These are phyloP conservation scores for Gila orcuttii DNA, from an alignment of 2,113 vertebrate genomes.

Conservation along the genomic window DNA sequence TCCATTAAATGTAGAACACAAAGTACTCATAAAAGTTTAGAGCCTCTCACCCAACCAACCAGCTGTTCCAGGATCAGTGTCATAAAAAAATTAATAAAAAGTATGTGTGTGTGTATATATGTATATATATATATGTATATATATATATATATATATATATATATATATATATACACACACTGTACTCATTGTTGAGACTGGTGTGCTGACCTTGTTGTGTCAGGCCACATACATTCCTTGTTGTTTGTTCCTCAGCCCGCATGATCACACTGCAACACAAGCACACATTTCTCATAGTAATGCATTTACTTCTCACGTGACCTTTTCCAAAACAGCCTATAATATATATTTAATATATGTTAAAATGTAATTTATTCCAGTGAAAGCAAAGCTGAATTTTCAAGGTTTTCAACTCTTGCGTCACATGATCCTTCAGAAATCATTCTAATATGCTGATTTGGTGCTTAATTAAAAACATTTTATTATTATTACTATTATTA, in stretches of 20 bases:
- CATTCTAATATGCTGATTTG: not conserved
- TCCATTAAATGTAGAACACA: conserved; percentile 23
- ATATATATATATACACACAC: no score
- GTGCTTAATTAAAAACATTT: not conserved
- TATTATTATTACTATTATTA: no score
- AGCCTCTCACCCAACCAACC: not conserved
- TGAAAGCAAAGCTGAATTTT: not conserved
- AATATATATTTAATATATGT: not conserved
- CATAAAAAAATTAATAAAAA: not conserved
- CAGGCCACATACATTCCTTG: not conserved
- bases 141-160: not conserved
- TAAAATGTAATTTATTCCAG: not conserved
- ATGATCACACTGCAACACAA: not conserved
- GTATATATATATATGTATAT: no score
- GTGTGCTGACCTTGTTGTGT: not conserved
- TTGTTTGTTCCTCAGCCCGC: not conserved
- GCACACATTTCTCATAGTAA: conserved; percentile 1
- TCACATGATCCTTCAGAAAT: not conserved
- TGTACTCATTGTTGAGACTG: not conserved
- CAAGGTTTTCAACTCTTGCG: not conserved
- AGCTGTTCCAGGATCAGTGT: not conserved
- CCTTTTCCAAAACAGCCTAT: not conserved
- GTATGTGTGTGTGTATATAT: not conserved
- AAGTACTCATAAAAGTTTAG: conserved; percentile 20
- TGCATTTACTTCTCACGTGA: conserved; percentile 2